phyloP scores from a whole-genome alignment of 1,140 invertebrate genomes.

The Brachionus plicatilis region DNA sequence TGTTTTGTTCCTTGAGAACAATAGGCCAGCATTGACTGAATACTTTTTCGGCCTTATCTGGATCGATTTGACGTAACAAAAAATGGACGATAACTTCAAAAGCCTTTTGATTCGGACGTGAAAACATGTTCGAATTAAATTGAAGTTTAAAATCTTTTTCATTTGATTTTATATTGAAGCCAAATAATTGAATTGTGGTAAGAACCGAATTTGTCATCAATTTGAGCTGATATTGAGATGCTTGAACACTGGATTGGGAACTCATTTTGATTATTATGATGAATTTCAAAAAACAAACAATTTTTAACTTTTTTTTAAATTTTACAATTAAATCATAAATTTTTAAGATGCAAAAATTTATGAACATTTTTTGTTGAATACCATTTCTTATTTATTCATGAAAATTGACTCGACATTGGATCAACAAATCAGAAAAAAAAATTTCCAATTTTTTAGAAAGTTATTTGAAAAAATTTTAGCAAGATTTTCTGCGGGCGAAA shows the following conservation, averaged over 20 bases:
- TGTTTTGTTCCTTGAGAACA: conserved; percentile 22
- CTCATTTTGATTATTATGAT: not conserved
- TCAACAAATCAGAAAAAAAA: not conserved
- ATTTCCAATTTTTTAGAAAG: no score
- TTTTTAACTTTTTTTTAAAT: not conserved
- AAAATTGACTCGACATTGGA: not conserved
- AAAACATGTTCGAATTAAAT: conserved; percentile 13
- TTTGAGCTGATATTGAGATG: conserved; percentile 24
- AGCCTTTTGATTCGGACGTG: conserved; percentile 30
- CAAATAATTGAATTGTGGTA: not conserved
- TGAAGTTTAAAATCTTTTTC: not conserved
- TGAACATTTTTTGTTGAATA: not conserved
- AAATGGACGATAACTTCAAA: conserved; percentile 34
- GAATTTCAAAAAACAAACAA: not conserved
- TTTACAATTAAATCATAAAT: not conserved
- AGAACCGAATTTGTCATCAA: conserved; percentile 18
- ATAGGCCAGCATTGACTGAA: conserved; percentile 16
- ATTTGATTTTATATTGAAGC: not conserved
- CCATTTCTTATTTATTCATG: not conserved
- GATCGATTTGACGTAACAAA: conserved; percentile 17
- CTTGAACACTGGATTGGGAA: not conserved
- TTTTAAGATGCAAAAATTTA: not conserved
- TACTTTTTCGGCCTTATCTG: not conserved
- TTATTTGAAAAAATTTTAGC: no score
- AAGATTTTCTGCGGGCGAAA: no score